Base-by-base conservation (phyloP, 2,113 vertebrate species). In the Axis porcinus region DNA sequence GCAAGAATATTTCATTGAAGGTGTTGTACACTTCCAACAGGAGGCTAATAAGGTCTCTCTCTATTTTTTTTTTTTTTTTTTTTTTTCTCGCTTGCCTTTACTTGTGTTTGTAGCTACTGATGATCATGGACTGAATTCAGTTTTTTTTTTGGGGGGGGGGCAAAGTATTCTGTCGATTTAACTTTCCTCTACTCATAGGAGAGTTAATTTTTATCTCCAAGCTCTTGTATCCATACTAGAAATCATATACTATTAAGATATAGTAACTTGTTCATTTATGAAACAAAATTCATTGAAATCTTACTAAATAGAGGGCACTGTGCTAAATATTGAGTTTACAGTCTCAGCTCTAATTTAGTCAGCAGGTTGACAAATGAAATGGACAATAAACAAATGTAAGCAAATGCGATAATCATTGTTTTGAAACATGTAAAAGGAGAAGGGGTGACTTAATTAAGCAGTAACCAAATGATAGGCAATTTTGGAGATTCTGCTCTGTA, bases 21-120 rank as follows among this genome's bases (percentile, higher is more conserved):
- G 23, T 92, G 0, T 28, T 89, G 25, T 62, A 21, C 23, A 16
- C 12, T 86, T 95, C 15, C 8, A 40, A 84, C 33, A 58, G 7
- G 14, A 95, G 43, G 33, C 28, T 60, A 94, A 82, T 30, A 67
- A 89, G 10, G 0, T n/a, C 28, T 58, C 40, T n/a, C 30, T 64
- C 62, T 64, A 15, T n/a, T 11, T 33, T 28, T 30, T 43, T 6
- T 0, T 43, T 6, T 0, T 3, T 17, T 3, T 6, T 12, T 67
- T 19, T 36, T 36, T 67, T 36, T 2, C n/a, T 70, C 10, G 19
- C 2, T 54, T 50, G 3, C 0, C 12, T 62, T 55, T 64, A 57
- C 57, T 79, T 82, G 25, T 91, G 43, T 67, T 89, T 96, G 25
- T 78, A 86, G 54, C 28, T 54, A 57, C 12, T n/a, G 19, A 84